Conservation (phyloP, 2,888 invertebrate species). For the Seladonia tumulorum region DNA sequence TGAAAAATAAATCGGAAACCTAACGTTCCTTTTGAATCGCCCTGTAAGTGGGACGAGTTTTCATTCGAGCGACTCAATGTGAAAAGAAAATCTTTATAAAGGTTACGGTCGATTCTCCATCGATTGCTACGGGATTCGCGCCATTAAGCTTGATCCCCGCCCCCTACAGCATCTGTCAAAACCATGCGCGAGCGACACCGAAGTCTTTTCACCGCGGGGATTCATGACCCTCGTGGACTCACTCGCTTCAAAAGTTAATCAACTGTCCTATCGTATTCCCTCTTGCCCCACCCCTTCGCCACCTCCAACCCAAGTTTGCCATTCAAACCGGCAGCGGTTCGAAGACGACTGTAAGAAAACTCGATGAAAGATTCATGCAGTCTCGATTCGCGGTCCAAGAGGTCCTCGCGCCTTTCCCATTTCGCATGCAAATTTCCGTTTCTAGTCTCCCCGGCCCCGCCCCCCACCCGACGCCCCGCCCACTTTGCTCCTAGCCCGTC, state of each 20-base stretch:
- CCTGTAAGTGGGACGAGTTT: neutral
- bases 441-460: neutral
- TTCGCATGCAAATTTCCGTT: neutral
- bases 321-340: neutral
- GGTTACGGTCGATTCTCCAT: neutral
- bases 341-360: slow-evolving; percentile 15
- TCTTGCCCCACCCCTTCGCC: neutral
- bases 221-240: neutral
- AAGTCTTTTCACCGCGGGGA: neutral
- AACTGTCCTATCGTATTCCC: neutral
- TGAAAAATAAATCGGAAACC: neutral
- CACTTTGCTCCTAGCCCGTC: neutral
- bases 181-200: neutral
- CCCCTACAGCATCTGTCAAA: slow-evolving; percentile 10
- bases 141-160: slow-evolving; percentile 2
- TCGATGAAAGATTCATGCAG: slow-evolving; percentile 25
- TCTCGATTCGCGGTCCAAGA: neutral
- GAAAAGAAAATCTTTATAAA: slow-evolving; percentile 10
- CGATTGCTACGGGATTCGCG: neutral
- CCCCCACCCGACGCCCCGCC: neutral
- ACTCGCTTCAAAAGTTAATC: neutral
- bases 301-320: neutral
- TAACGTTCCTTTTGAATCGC: neutral
- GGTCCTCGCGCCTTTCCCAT: neutral
- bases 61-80: neutral